Percentiles rank a stretch among this genome's conserved stretches.
Conservation (phyloP, 2,888 invertebrate species). For the Blastobasis lacticolella region DNA sequence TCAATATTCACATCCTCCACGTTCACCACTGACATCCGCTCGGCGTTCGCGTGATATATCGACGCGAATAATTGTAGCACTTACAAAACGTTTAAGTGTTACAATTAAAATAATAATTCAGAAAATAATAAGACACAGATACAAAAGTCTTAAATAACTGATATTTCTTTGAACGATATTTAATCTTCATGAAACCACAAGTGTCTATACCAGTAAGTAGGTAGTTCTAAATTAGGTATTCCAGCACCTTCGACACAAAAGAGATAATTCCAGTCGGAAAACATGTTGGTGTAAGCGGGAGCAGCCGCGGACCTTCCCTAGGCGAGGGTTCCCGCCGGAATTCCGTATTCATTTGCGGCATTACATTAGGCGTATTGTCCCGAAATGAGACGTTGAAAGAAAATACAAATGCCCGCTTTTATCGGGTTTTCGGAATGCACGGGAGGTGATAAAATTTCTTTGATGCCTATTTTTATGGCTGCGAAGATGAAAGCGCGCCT, state of each 20-base stretch:
- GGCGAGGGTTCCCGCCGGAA: slow-evolving; percentile 40
- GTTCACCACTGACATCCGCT: background rate
- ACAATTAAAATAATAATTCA: too few relatives aligned
- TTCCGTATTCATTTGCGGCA: slow-evolving; percentile 63
- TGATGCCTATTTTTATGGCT: slow-evolving; percentile 15
- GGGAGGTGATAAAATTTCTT: slow-evolving; percentile 30
- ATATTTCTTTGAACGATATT: too few relatives aligned
- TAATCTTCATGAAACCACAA: too few relatives aligned
- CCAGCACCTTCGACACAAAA: too few relatives aligned
- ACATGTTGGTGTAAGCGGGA: slow-evolving; percentile 3
- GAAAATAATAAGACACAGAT: too few relatives aligned
- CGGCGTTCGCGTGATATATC: background rate
- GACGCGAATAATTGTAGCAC: too few relatives aligned
- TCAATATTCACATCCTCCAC: background rate
- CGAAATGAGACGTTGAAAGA: slow-evolving; percentile 53
- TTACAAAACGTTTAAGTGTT: too few relatives aligned
- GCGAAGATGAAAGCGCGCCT: slow-evolving; percentile 7
- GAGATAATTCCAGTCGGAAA: too few relatives aligned
- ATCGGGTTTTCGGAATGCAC: slow-evolving; percentile 42
- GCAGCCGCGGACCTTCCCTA: background rate
- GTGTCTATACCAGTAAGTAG: too few relatives aligned
- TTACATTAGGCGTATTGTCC: slow-evolving; percentile 64
- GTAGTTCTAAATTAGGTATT: too few relatives aligned
- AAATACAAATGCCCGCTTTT: slow-evolving; percentile 49
- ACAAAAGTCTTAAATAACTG: too few relatives aligned